Evolutionary conservation across 2,113 vertebrate genomes (phyloP).

Genomic region (Neolamprologus hecqui): DNA sequence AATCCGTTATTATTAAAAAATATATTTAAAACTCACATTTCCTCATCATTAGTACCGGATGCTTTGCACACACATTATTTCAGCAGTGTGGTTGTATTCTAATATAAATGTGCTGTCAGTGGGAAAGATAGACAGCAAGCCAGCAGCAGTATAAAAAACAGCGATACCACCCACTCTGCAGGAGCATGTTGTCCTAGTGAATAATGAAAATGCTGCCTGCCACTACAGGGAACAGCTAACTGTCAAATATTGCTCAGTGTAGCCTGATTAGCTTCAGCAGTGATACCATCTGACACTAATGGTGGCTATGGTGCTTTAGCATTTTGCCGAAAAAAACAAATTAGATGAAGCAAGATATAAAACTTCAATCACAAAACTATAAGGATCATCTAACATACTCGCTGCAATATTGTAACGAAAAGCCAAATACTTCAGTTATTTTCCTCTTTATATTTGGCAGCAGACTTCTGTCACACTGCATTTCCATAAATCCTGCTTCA

Average conservation of each 20-base stretch:
- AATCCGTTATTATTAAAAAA: background rate
- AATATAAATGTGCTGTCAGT: background rate
- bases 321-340: background rate
- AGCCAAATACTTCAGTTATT: background rate
- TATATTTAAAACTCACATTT: background rate
- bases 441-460: background rate
- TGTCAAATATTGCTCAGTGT: background rate
- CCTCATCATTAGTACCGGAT: background rate
- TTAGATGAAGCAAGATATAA: background rate
- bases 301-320: background rate
- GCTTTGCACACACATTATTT: background rate
- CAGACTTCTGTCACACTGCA: background rate
- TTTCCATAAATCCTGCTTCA: background rate
- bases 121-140: background rate
- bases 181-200: background rate
- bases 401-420: background rate
- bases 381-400: background rate
- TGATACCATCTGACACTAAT: slow-evolving; percentile 25
- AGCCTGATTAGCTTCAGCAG: background rate
- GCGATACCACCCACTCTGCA: background rate
- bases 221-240: background rate
- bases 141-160: background rate
- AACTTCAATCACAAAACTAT: background rate
- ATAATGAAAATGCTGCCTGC: background rate
- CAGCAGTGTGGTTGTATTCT: background rate